A percentile compares a stretch with the other conserved stretches of the same genome.
These are phyloP conservation scores for Punctoribates punctum DNA, from an alignment of 2,888 invertebrate species.

Conservation along the genomic window DNA sequence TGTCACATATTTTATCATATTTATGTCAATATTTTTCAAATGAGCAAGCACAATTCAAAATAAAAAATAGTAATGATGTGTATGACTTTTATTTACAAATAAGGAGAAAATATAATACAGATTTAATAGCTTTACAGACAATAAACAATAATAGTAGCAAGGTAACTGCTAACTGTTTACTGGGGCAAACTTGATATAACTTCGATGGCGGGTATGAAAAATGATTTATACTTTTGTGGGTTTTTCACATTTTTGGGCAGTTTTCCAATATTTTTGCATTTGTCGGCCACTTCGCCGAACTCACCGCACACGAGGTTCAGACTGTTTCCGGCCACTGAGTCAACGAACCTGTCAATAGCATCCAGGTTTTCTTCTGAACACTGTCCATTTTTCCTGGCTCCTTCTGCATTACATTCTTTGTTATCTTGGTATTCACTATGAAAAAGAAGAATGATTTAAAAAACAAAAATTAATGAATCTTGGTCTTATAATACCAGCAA, in stretches of 20 bases:
- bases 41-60: background rate
- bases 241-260: background rate
- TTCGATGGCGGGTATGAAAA: constrained; percentile 12
- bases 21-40: no score
- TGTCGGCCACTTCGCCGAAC: background rate
- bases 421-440: constrained; percentile 4
- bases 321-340: constrained; percentile 6
- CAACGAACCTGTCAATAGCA: background rate
- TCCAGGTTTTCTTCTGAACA: background rate
- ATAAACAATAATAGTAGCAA: no score
- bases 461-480: background rate
- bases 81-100: no score
- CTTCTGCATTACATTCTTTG: background rate
- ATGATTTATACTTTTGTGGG: background rate
- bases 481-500: background rate
- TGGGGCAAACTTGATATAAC: background rate
- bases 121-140: no score
- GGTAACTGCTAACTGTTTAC: no score
- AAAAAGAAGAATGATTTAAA: no score
- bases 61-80: no score
- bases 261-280: background rate
- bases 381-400: background rate
- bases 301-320: constrained; percentile 1
- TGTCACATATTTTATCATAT: no score
- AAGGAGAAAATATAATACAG: no score